phyloP scores from a whole-genome alignment of 2,888 invertebrate genomes.

The Hyles lineata region DNA sequence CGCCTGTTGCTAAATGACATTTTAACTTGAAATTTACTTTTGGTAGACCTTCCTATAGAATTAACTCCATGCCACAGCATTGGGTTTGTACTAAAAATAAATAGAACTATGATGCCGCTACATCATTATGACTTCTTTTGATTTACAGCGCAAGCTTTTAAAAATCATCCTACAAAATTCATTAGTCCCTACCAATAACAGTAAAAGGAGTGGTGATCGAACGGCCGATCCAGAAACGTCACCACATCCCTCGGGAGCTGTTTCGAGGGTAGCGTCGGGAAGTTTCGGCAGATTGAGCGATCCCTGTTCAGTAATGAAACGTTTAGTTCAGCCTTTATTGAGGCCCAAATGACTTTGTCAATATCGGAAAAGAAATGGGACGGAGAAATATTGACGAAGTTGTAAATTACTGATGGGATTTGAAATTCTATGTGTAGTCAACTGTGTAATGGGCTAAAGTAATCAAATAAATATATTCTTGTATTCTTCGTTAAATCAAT shows the following conservation, averaged over 20 bases:
- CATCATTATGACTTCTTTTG: neutral
- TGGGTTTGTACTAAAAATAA: too few relatives aligned
- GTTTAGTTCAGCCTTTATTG: conserved; percentile 23
- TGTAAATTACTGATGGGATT: neutral
- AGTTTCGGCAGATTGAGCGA: conserved; percentile 20
- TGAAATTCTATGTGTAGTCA: neutral
- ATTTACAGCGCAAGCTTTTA: neutral
- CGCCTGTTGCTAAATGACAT: too few relatives aligned
- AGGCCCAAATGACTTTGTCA: conserved; percentile 19
- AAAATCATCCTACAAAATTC: neutral
- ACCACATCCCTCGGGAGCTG: conserved; percentile 12
- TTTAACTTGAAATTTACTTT: too few relatives aligned
- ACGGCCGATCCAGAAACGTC: neutral
- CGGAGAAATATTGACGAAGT: neutral
- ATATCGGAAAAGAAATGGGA: neutral
- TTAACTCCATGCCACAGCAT: too few relatives aligned
- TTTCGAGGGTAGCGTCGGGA: neutral
- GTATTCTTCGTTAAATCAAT: too few relatives aligned
- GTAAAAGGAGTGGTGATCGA: conserved; percentile 5
- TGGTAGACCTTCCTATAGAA: too few relatives aligned
- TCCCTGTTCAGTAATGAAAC: conserved; percentile 24
- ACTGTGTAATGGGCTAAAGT: neutral
- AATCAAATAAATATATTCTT: neutral
- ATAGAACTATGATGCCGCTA: too few relatives aligned
- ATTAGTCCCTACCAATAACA: neutral